Percentiles rank a stretch among this genome's conserved stretches.
Evolutionary conservation across 2,888 invertebrate genomes (phyloP).

Genomic region (Zhengitettix transpicula): DNA sequence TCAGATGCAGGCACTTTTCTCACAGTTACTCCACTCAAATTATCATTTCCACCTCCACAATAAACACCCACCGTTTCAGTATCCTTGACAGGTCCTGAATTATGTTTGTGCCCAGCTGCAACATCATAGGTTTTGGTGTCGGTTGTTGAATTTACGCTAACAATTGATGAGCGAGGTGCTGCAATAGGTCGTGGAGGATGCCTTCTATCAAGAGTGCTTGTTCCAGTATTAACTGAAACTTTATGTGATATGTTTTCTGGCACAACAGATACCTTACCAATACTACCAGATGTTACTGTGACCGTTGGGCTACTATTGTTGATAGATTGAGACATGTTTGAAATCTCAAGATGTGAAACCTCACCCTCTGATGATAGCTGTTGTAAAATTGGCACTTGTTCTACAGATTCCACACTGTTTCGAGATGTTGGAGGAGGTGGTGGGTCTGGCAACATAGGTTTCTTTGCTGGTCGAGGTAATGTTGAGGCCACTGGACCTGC

Average conservation of each 20-base stretch:
- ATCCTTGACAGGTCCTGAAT: neutral
- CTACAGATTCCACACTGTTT: neutral
- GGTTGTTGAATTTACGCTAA: neutral
- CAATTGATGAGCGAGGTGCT: constrained; percentile 29
- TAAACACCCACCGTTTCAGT: neutral
- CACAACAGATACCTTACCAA: neutral
- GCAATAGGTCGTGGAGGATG: constrained; percentile 31
- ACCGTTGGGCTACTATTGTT: neutral
- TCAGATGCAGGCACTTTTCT: constrained; percentile 17
- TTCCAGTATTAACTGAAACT: neutral
- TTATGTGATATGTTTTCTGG: neutral
- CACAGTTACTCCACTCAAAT: constrained; percentile 24
- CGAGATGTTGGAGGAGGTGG: neutral
- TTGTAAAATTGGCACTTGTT: neutral
- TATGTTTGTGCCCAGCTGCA: neutral
- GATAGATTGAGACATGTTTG: neutral
- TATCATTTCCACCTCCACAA: constrained; percentile 13
- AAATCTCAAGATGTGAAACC: no score
- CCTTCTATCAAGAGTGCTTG: constrained; percentile 18
- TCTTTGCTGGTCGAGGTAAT: constrained; percentile 40
- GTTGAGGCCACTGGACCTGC: constrained; percentile 37
- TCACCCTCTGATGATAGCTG: neutral
- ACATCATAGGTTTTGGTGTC: neutral
- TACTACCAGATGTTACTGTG: neutral
- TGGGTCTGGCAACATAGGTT: constrained; percentile 16